Evolutionary conservation across 2,888 invertebrate genomes (phyloP), one percentile per base, ranked within the genome.

Genomic region (Platynereis dumerilii): DNA sequence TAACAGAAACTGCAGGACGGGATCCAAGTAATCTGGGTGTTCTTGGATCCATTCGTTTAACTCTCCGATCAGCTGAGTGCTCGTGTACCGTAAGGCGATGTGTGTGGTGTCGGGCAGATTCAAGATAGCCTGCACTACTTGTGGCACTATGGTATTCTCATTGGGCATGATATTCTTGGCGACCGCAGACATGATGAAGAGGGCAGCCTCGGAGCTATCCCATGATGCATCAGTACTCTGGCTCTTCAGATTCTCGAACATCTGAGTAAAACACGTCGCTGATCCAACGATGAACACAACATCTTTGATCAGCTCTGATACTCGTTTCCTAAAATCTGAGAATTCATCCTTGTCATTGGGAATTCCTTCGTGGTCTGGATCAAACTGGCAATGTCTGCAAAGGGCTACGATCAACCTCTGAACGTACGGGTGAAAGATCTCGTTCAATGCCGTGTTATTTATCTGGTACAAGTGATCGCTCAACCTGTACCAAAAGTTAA

Each of bases 251-350:
- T 90, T 81, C 66, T 83, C 80, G 77, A 85, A 85, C 84, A 86
- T 85, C 85, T 48, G 48, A 48, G 48, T 88, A 84, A 97, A 96
- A 82, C 94, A 94, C 39, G 91, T 90, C 68, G 92, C 91, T 34
- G 96, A 95, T 1, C 96, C 96, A 69, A 97, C 92, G 62, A 98
- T 93, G 85, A 97, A 98, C 52, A 96, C 93, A 55, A 98, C 93
- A 82, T 99, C 98, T 83, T 96, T 95, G 70, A 98, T 92, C 65
- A 98, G 86, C 81, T 98, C 97, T 34, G 92, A 91, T 22, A 95
- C 95, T 45, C 94, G 91, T 73, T 88, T 86, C 70, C 99, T 89
- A 84, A 93, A 93, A 73, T 91, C 91, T 65, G 88, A 88, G 88
- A 96, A 95, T 62, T 86, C 86, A 78, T 93, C 93, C 0, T 89